Base-by-base conservation (phyloP, 1,140 invertebrate genomes). In the Drosophila hydei region DNA sequence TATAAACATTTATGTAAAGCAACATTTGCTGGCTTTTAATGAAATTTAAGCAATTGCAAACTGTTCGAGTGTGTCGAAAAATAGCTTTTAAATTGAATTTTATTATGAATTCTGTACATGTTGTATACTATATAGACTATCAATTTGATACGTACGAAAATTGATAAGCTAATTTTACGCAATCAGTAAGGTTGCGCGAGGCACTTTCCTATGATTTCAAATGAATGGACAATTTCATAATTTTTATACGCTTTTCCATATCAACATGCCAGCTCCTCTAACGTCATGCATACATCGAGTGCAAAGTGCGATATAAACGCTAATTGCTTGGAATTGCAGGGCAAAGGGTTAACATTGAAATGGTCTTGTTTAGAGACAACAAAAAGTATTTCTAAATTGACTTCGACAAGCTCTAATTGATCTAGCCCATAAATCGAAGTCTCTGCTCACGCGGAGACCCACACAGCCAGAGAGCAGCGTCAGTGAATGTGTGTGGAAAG, bases 141-240 rank as follows among this genome's bases (percentile, higher is more conserved):
- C 38, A 42, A 51, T 25, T 25, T 11, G 25, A 23, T 25, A 25
- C 45, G 9, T 33, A 30, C n/a, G 3, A 51, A 58, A 18, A 36
- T 18, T 67, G 80, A 84, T 84, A 84, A 84, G 81, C 69, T 61
- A 84, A 84, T 78, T 70, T 47, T 38, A 43, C 45, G 62, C 72
- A 75, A 83, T 84, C 79, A 69, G 60, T 9, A 38, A 63, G 43
- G 67, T 62, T 70, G 45, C 36, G 36, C 40, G 60, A 48, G 23
- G 42, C 67, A 51, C 23, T 58, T 18, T 48, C 33, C 38, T 30
- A 25, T 62, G 18, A 47, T 45, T 27, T 9, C 33, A 55, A 72
- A 67, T 81, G 62, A 76, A 75, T 79, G 62, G 52, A 8, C 23
- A 48, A 61, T 78, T 63, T 43, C 65, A 61, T 64, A 68, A 79